Evolutionary conservation across 2,113 vertebrate genomes (phyloP).

Genomic region (Stictonetta naevosa): DNA sequence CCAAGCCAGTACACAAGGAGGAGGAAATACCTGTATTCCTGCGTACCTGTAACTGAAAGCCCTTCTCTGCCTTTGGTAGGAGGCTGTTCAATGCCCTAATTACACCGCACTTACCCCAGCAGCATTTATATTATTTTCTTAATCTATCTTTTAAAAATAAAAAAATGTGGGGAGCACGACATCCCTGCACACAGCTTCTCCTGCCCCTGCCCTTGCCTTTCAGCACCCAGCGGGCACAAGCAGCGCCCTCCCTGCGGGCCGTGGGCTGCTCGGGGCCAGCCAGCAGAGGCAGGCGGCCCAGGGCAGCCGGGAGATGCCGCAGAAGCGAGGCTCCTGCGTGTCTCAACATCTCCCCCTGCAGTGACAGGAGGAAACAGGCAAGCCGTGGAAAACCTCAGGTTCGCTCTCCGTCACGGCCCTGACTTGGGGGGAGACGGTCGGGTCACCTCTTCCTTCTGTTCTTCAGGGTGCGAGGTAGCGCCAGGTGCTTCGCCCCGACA

Average conservation of each 20-base stretch:
- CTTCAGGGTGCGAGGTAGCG: neutral
- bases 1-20: neutral
- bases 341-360: neutral
- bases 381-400: neutral
- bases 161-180: neutral
- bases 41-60: neutral
- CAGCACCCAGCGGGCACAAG: neutral
- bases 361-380: neutral
- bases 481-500: neutral
- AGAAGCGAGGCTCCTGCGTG: fast-evolving
- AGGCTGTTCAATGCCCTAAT: neutral
- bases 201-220: neutral
- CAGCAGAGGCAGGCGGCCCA: neutral
- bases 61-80: neutral
- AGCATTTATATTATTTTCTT: neutral
- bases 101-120: neutral
- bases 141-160: neutral
- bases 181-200: neutral
- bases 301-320: neutral
- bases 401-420: too few relatives aligned
- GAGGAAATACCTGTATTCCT: neutral
- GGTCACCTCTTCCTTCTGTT: neutral
- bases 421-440: neutral
- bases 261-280: neutral
- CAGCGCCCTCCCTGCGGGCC: fast-evolving